phyloP scores from a whole-genome alignment of 2,888 invertebrate species.

The Mythimna albipuncta region DNA sequence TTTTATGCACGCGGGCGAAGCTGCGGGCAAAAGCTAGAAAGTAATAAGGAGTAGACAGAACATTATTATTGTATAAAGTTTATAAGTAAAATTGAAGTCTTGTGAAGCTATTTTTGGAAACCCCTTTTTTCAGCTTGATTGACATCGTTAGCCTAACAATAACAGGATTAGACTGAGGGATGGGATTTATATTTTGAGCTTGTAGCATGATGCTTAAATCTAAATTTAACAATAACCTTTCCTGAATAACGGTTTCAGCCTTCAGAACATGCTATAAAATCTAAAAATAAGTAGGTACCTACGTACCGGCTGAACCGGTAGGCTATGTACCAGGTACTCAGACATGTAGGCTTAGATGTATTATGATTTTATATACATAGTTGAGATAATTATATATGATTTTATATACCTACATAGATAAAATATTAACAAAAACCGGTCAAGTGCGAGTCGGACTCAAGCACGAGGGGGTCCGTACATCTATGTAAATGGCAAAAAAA shows the following conservation, averaged over 20 bases:
- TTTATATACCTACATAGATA: neutral
- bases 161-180: neutral
- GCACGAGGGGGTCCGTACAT: too few species aligned
- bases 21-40: too few species aligned
- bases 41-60: too few species aligned
- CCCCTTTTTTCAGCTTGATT: constrained; percentile 1
- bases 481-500: too few species aligned
- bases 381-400: too few species aligned
- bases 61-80: too few species aligned
- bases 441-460: too few species aligned
- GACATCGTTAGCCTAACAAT: neutral
- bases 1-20: too few species aligned
- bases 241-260: constrained; percentile 1
- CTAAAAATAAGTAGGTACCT: too few species aligned
- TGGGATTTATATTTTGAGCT: constrained; percentile 14
- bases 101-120: neutral
- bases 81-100: too few species aligned
- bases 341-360: too few species aligned
- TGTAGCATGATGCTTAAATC: constrained; percentile 13
- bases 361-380: too few species aligned
- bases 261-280: constrained; percentile 2
- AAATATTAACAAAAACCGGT: neutral
- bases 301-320: neutral
- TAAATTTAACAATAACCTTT: constrained; percentile 19
- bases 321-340: neutral